Percentiles rank a stretch among this genome's conserved stretches.
These are phyloP conservation scores for Pelecanoides urinatrix DNA, from an alignment of 2,113 vertebrate species.

Conservation along the genomic window DNA sequence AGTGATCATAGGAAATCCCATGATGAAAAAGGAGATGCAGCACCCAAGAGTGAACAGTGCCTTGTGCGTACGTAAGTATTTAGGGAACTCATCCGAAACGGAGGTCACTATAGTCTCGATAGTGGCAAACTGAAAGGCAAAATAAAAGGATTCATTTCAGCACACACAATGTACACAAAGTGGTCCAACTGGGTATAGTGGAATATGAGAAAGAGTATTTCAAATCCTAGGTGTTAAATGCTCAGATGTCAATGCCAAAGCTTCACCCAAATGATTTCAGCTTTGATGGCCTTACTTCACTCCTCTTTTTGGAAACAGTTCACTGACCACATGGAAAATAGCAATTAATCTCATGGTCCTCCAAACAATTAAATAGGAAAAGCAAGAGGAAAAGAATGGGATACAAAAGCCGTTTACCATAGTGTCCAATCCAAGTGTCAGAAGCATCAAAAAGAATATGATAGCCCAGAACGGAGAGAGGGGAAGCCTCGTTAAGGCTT, in stretches of 20 bases:
- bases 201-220: fast-evolving
- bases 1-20: conserved; percentile 98
- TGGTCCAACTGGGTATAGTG: fast-evolving
- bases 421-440: conserved; percentile 95
- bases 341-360: neutral
- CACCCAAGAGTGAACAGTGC: conserved; percentile 90
- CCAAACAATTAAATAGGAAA: neutral
- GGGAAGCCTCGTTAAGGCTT: conserved; percentile 94
- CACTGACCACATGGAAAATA: neutral
- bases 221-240: neutral
- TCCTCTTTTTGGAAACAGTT: neutral
- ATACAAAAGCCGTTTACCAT: conserved; percentile 82
- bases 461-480: conserved; percentile 98
- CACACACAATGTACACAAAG: fast-evolving
- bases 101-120: conserved; percentile 99
- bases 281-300: neutral
- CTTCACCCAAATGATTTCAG: neutral
- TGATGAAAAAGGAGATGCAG: conserved; percentile 89
- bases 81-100: conserved; percentile 94
- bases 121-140: conserved; percentile 87
- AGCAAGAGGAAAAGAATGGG: neutral
- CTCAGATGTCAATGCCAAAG: neutral
- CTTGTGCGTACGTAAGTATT: conserved; percentile 93
- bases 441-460: conserved; percentile 98
- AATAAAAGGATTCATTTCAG: neutral